Evolutionary conservation across 1,140 invertebrate genomes (phyloP), one percentile per base, ranked within the genome.

Genomic region (Gryllus bimaculatus): DNA sequence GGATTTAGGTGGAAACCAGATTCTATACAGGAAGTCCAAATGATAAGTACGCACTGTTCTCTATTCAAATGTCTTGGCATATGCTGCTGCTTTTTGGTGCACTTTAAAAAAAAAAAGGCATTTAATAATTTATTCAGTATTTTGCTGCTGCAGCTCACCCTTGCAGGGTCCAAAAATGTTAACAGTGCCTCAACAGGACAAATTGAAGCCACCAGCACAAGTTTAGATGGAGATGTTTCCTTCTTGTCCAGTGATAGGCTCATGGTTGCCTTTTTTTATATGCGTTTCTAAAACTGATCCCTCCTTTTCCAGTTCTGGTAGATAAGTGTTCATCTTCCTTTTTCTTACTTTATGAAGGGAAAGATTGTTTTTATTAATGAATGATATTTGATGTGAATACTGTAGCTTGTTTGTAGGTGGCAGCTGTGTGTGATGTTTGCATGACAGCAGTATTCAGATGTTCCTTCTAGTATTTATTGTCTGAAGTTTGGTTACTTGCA

Each of bases 391-490:
- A 47, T 78, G 78, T 78, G 54, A 78, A 78, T 78, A 78, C 78
- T 78, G 73, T 78, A 78, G 78, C 54, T 78, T 49, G 54, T 74
- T 77, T 78, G 78, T 78, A 78, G 76, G 54, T 66, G 66, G 78
- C 78, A 78, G 78, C 78, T 78, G 78, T 74, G 78, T 78, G 78
- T 78, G 66, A 73, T n/a, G 66, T 73, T 77, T 73, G 66, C 78
- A 74, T 78, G 66, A 78, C 78, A 74, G 78, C 78, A 78, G 78
- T 78, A 78, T 78, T 78, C 78, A 78, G 73, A 74, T 74, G 78
- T 78, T 78, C 78, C 78, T 78, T 74, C 66, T 78, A 78, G 78
- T 78, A 78, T 78, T 78, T 78, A 78, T 78, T 78, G 66, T 78
- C 78, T 74, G 26, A 78, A 78, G 78, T 78, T 78, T 78, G 78